Conservation (phyloP, 1,140 invertebrate species). For the Tetramorium simillimum region DNA sequence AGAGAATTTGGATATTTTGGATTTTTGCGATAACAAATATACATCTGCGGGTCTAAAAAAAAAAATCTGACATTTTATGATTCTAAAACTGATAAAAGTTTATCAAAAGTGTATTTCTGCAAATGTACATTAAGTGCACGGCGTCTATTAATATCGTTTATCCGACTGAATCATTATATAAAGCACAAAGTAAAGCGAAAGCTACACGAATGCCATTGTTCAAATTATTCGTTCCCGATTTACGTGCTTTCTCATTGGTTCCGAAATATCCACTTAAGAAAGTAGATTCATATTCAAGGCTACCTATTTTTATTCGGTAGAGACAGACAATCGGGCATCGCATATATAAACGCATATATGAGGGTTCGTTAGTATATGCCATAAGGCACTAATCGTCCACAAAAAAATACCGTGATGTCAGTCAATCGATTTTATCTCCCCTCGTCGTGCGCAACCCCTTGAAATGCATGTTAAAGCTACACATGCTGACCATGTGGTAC, state of each 20-base stretch:
- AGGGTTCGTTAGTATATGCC: conserved; percentile 23
- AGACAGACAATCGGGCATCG: conserved; percentile 31
- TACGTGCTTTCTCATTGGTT: neutral
- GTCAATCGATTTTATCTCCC: conserved; percentile 58
- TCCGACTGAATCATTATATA: neutral
- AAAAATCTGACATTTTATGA: neutral
- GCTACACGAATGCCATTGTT: neutral
- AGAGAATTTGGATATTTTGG: neutral
- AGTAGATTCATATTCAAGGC: conserved; percentile 47
- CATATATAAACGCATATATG: neutral
- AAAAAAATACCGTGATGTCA: conserved; percentile 10
- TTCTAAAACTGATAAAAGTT: neutral
- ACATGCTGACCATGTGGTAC: conserved; percentile 38
- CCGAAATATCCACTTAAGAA: conserved; percentile 35
- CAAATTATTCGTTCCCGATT: neutral
- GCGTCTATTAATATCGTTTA: neutral
- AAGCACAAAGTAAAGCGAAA: neutral
- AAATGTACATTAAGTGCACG: neutral
- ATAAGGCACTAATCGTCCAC: conserved; percentile 53
- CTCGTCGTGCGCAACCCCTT: conserved; percentile 45
- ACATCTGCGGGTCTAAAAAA: neutral
- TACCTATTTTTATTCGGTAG: conserved; percentile 30
- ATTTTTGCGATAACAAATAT: neutral
- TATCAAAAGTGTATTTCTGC: neutral
- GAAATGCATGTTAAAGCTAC: conserved; percentile 45